These are phyloP conservation scores for Silurus asotus DNA, from an alignment of 2,113 vertebrate species.

Conservation along the genomic window DNA sequence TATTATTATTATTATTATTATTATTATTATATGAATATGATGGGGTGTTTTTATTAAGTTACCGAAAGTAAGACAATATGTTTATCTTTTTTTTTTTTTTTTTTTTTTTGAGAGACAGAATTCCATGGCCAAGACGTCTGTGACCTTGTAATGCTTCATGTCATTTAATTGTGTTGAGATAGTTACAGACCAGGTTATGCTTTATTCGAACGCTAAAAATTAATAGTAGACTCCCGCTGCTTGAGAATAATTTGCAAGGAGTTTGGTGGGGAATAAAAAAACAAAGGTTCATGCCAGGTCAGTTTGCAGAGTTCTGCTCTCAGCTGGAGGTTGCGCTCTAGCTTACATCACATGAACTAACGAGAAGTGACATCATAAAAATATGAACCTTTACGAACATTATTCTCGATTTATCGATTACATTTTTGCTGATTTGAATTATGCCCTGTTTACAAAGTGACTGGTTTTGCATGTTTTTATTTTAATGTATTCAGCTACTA, in stretches of 20 bases:
- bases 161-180: background rate
- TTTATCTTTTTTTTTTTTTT: background rate
- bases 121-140: background rate
- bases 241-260: background rate
- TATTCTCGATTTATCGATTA: background rate
- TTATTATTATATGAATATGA: too few species aligned
- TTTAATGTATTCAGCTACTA: background rate
- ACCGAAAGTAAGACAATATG: too few species aligned
- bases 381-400: background rate
- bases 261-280: background rate
- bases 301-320: slow-evolving; percentile 4
- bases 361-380: slow-evolving; percentile 23
- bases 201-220: background rate
- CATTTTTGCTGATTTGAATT: background rate
- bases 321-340: background rate
- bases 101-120: background rate
- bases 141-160: background rate
- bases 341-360: slow-evolving; percentile 13
- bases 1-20: background rate
- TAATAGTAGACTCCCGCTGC: background rate
- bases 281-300: slow-evolving; percentile 27
- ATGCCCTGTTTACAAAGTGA: background rate
- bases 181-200: background rate
- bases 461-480: background rate
- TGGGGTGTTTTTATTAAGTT: background rate